Conservation (phyloP, 1,140 invertebrate genomes). For the Trichogramma pretiosum region DNA sequence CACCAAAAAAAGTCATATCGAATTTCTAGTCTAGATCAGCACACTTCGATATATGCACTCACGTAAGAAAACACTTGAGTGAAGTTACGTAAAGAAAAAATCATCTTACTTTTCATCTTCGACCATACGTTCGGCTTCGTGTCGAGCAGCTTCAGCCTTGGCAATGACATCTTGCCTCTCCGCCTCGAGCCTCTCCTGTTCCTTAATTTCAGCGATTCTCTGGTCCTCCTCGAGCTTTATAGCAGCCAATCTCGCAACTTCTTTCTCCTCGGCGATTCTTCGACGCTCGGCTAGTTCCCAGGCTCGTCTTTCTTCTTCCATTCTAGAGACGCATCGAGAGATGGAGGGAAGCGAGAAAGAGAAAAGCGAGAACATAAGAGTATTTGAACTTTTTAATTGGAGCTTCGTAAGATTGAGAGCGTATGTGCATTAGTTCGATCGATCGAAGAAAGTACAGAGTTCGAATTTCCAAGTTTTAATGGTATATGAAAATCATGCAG, state of each 20-base stretch:
- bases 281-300: constrained; percentile 32
- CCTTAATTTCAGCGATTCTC: constrained; percentile 34
- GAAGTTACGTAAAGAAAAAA: too few species aligned
- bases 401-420: neutral
- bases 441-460: neutral
- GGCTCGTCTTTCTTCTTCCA: constrained; percentile 30
- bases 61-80: too few species aligned
- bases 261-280: constrained; percentile 31
- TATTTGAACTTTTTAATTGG: too few species aligned
- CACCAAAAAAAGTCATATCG: too few species aligned
- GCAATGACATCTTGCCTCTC: constrained; percentile 33
- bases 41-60: too few species aligned
- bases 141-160: constrained; percentile 29
- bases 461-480: too few species aligned
- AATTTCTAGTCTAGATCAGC: too few species aligned
- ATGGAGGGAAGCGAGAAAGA: too few species aligned
- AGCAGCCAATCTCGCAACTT: constrained; percentile 31
- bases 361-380: too few species aligned
- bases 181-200: constrained; percentile 34
- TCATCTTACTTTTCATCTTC: constrained; percentile 26
- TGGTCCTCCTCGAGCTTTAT: constrained; percentile 30
- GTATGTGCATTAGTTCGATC: neutral
- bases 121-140: constrained; percentile 26
- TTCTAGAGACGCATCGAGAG: constrained; percentile 25
- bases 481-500: too few species aligned